Conservation (phyloP, 2,888 invertebrate genomes). For the Ectropis crepuscularia region DNA sequence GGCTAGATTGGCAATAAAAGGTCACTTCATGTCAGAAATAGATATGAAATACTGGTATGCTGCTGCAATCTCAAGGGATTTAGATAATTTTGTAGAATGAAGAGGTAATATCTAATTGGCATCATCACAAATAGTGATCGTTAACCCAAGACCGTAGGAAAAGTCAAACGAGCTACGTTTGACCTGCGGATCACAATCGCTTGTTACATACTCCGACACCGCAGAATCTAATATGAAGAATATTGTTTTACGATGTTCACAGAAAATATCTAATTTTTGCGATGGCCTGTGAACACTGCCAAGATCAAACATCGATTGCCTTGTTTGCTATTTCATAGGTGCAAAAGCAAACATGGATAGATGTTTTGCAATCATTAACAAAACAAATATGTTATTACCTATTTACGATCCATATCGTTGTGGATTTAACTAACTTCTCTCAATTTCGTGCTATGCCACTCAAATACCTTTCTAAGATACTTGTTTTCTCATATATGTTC, state of each 20-base stretch:
- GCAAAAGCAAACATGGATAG: constrained; percentile 35
- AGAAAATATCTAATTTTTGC: constrained; percentile 33
- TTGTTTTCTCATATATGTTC: constrained; percentile 16
- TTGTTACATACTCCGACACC: constrained; percentile 41
- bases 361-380: constrained; percentile 24
- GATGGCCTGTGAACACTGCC: constrained; percentile 25
- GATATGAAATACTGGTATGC: constrained; percentile 27
- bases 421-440: constrained; percentile 3
- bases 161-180: constrained; percentile 47
- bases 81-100: constrained; percentile 41
- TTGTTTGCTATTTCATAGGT: constrained; percentile 27
- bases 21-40: constrained; percentile 39
- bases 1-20: constrained; percentile 23
- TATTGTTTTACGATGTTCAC: constrained; percentile 39
- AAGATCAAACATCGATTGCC: constrained; percentile 35
- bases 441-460: not conserved
- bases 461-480: constrained; percentile 7
- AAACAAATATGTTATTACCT: constrained; percentile 34
- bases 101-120: constrained; percentile 47
- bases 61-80: constrained; percentile 27
- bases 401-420: not conserved
- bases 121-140: constrained; percentile 51
- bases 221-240: constrained; percentile 39
- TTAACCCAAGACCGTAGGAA: constrained; percentile 46
- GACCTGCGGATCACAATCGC: constrained; percentile 45